Evolutionary conservation across 2,113 vertebrate species (phyloP).

Genomic region (Mugil cephalus): DNA sequence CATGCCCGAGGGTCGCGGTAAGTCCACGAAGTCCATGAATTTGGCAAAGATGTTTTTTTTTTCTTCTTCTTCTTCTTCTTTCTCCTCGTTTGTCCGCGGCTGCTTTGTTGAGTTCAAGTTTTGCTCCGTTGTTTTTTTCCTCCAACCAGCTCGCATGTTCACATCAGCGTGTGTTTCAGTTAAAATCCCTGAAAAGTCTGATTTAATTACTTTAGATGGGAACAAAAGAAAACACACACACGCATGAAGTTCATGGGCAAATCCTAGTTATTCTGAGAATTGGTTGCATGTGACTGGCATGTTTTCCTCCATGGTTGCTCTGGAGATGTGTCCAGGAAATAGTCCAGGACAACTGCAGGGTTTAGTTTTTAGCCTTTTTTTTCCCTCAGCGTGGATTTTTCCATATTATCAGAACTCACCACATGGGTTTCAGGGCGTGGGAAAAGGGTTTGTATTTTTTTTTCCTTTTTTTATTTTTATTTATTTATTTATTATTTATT

Average conservation of each 20-base stretch:
- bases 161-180: not conserved
- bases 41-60: not conserved
- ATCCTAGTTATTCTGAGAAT: conserved; percentile 4
- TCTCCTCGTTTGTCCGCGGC: not conserved
- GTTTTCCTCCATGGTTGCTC: conserved; percentile 18
- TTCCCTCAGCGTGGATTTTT: conserved; percentile 19
- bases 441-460: no score
- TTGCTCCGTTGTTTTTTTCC: not conserved
- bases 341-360: not conserved
- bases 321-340: conserved; percentile 13
- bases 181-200: not conserved
- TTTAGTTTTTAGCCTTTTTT: conserved; percentile 8
- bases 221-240: not conserved
- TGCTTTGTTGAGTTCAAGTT: conserved; percentile 3
- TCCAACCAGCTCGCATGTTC: not conserved
- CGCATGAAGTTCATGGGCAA: not conserved
- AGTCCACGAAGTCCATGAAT: conserved; percentile 26
- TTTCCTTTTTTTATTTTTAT: no score
- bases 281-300: conserved; percentile 37
- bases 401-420: not conserved
- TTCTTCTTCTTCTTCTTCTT: no score
- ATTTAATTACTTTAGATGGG: not conserved
- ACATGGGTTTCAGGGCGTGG: no score
- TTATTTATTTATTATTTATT: no score
- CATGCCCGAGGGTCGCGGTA: conserved; percentile 64